phyloP scores from a whole-genome alignment of 2,797 vertebrate species.

The Eptatretus atami region DNA sequence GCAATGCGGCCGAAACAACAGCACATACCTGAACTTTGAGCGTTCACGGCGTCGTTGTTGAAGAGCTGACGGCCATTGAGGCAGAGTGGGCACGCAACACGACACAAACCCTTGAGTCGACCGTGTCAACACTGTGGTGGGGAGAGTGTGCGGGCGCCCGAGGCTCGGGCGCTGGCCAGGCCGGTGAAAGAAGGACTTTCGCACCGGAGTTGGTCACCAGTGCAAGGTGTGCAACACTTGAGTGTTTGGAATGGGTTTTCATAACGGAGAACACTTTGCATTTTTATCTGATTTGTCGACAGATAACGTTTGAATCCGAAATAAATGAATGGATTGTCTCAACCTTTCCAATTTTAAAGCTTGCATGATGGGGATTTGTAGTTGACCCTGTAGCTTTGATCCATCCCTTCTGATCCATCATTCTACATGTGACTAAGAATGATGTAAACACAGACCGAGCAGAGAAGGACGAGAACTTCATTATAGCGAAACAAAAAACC shows the following conservation, averaged over 20 bases:
- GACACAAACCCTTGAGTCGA: slow-evolving; percentile 47
- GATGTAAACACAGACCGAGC: too few relatives aligned
- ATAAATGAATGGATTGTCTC: too few relatives aligned
- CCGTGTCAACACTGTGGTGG: slow-evolving; percentile 50
- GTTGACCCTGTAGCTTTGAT: too few relatives aligned
- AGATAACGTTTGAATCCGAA: too few relatives aligned
- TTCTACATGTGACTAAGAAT: too few relatives aligned
- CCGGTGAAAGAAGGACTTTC: slow-evolving; percentile 57
- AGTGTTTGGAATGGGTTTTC: background rate
- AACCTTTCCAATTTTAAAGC: too few relatives aligned
- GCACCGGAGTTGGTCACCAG: slow-evolving; percentile 34
- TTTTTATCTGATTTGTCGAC: too few relatives aligned
- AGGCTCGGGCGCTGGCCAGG: slow-evolving; percentile 76
- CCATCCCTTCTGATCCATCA: too few relatives aligned
- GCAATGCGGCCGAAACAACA: slow-evolving; percentile 98
- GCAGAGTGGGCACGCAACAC: slow-evolving; percentile 42
- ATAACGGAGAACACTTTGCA: too few relatives aligned
- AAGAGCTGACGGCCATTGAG: slow-evolving; percentile 50
- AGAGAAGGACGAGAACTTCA: too few relatives aligned
- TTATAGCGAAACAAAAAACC: too few relatives aligned
- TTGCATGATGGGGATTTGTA: too few relatives aligned
- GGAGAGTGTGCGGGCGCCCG: slow-evolving; percentile 73
- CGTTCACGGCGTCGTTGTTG: slow-evolving; percentile 75
- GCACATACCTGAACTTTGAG: slow-evolving; percentile 90
- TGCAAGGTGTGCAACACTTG: slow-evolving; percentile 20